phyloP scores from a whole-genome alignment of 1,140 invertebrate genomes.

The Leptestheria dahalacensis region DNA sequence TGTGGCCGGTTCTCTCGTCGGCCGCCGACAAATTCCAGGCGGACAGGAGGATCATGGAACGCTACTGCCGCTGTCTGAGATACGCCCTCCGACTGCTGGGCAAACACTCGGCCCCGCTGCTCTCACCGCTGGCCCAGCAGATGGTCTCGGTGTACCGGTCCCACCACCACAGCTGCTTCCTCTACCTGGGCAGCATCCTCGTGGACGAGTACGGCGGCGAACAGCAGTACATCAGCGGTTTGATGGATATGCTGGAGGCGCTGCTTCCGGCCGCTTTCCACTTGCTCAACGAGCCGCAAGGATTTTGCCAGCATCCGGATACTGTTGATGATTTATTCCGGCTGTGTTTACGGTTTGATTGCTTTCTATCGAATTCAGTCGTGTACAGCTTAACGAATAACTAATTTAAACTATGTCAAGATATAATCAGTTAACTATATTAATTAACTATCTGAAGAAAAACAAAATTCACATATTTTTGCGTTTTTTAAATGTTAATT shows the following conservation, averaged over 20 bases:
- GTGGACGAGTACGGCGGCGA: constrained; percentile 82
- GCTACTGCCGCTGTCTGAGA: constrained; percentile 73
- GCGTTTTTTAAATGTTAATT: too few relatives aligned
- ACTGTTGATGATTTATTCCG: constrained; percentile 95
- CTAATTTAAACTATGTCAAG: too few relatives aligned
- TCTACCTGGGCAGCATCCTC: constrained; percentile 86
- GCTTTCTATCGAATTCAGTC: too few relatives aligned
- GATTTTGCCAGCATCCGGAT: constrained; percentile 81
- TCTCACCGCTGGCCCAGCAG: constrained; percentile 66
- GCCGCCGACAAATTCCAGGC: constrained; percentile 58
- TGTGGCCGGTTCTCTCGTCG: constrained; percentile 71
- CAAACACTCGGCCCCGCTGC: constrained; percentile 53
- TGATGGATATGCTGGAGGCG: constrained; percentile 74
- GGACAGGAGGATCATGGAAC: constrained; percentile 79
- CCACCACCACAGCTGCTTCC: constrained; percentile 81
- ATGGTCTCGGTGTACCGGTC: constrained; percentile 67
- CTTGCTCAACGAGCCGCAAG: constrained; percentile 51
- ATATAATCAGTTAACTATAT: too few relatives aligned
- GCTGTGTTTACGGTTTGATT: constrained; percentile 60
- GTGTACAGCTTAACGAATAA: too few relatives aligned
- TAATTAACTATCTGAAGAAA: too few relatives aligned
- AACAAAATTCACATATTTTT: too few relatives aligned
- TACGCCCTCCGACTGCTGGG: constrained; percentile 77
- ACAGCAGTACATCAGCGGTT: constrained; percentile 46
- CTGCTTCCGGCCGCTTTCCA: constrained; percentile 72